A percentile compares a stretch with the other conserved stretches of the same genome.
These are phyloP conservation scores for Chrysolina haemoptera DNA, from an alignment of 2,888 invertebrate genomes.

Conservation along the genomic window DNA sequence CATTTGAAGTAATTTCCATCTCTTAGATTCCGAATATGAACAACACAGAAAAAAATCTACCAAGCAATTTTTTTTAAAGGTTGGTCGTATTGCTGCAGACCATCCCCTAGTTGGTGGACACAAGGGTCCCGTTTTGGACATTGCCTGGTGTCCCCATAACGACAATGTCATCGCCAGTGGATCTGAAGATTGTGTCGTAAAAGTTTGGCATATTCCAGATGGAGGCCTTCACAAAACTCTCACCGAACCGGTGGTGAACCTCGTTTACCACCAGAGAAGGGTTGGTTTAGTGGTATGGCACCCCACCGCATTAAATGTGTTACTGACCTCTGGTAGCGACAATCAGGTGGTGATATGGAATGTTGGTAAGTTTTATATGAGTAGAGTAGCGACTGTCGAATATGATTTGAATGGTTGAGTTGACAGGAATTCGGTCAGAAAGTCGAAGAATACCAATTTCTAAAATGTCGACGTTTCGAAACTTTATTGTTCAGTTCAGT, in stretches of 20 bases:
- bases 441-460: too few relatives aligned
- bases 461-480: too few relatives aligned
- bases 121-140: slow-evolving; percentile 95
- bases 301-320: slow-evolving; percentile 94
- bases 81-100: slow-evolving; percentile 94
- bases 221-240: slow-evolving; percentile 90
- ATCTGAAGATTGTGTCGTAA: slow-evolving; percentile 97
- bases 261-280: slow-evolving; percentile 92
- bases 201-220: slow-evolving; percentile 97
- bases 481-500: too few relatives aligned
- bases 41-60: background rate
- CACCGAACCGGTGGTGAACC: slow-evolving; percentile 93
- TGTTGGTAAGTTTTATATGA: slow-evolving; percentile 62
- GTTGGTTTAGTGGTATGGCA: slow-evolving; percentile 97
- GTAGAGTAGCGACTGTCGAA: too few relatives aligned
- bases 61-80: slow-evolving; percentile 72
- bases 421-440: too few relatives aligned
- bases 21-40: background rate
- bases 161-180: slow-evolving; percentile 98
- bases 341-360: slow-evolving; percentile 79
- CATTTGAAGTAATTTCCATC: background rate
- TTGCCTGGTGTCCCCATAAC: slow-evolving; percentile 98
- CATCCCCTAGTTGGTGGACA: slow-evolving; percentile 96
- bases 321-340: slow-evolving; percentile 94
- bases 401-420: too few relatives aligned